Base-by-base conservation (phyloP, 2,888 invertebrate species). In the Sminthurides aquaticus region DNA sequence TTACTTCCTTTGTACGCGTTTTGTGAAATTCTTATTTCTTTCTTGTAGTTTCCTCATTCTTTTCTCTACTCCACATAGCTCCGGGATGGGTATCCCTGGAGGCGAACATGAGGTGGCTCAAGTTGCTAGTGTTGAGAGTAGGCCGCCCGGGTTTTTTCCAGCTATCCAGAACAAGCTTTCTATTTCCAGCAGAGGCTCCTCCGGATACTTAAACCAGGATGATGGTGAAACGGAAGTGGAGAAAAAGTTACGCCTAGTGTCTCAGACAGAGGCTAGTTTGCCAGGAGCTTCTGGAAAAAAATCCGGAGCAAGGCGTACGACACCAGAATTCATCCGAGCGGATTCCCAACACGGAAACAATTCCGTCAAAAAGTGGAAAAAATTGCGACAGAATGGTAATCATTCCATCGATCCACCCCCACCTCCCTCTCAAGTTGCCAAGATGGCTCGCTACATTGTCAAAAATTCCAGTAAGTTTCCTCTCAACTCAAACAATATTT, bases 361-460 rank as follows among this genome's bases (percentile, higher is more conserved):
- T 34, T 34, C 43, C 43, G 43, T 34, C 8, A 52, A 52, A 22
- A 22, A 5, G 18, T 20, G 18, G 52, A 22, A 52, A 22, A 20
- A 15, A 20, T 22, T 22, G 52, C 18, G 52, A 22, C 18, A 20
- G 20, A 61, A 58, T 22, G 28, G 25, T 3, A 57, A 52, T 61
- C 49, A 56, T 25, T 22, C 55, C 22, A n/a, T 15, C 11, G 58
- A 58, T 27, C 52, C 52, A 5, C 86, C 85, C 3, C 87, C 87
- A 2, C 84, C 85, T 58, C 83, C 84, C 66, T 81, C 81, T 29
- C 79, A 87, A 73, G 78, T 82, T 20, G 85, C 87, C 3, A 79
- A 84, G 64, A 86, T 87, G 85, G 88, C 87, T 8, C 81, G 89
- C 81, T 88, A 85, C 75, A 84, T 88, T 56, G 82, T 88, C 61